A percentile compares a stretch with the other conserved stretches of the same genome.
Evolutionary conservation across 2,888 invertebrate species (phyloP).

Genomic region (Luffia ferchaultella): DNA sequence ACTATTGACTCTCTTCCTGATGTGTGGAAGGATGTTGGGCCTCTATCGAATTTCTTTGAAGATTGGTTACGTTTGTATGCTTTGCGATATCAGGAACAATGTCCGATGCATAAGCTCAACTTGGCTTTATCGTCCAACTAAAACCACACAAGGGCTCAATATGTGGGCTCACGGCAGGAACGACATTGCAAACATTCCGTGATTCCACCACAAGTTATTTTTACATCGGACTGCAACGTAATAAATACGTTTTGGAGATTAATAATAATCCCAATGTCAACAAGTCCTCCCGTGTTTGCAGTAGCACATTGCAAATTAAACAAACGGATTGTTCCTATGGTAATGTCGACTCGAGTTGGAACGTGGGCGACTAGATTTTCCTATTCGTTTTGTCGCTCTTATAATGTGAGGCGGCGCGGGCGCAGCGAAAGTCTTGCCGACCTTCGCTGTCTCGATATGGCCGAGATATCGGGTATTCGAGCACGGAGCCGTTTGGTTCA

Average conservation of each 20-base stretch:
- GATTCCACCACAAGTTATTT: too few species aligned
- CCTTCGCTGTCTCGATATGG: constrained; percentile 58
- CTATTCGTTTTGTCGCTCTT: neutral
- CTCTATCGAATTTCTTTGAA: too few species aligned
- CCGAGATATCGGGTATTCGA: constrained; percentile 20
- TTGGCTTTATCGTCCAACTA: too few species aligned
- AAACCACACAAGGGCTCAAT: too few species aligned
- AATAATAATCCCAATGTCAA: constrained; percentile 62
- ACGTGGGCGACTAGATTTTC: constrained; percentile 2
- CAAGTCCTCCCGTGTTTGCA: constrained; percentile 37
- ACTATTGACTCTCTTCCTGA: constrained; percentile 38
- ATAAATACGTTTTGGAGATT: too few species aligned
- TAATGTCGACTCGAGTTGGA: constrained; percentile 27
- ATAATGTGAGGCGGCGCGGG: constrained; percentile 3
- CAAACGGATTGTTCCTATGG: constrained; percentile 41
- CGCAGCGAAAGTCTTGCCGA: constrained; percentile 59
- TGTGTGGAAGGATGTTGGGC: constrained; percentile 34
- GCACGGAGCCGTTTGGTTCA: neutral
- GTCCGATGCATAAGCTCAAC: too few species aligned
- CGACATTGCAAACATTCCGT: too few species aligned
- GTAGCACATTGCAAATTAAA: constrained; percentile 11
- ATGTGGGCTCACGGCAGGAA: too few species aligned
- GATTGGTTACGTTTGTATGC: too few species aligned
- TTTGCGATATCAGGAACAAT: too few species aligned
- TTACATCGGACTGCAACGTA: too few species aligned